Evolutionary conservation across 2,888 invertebrate species (phyloP).

Genomic region (Thera britannica): DNA sequence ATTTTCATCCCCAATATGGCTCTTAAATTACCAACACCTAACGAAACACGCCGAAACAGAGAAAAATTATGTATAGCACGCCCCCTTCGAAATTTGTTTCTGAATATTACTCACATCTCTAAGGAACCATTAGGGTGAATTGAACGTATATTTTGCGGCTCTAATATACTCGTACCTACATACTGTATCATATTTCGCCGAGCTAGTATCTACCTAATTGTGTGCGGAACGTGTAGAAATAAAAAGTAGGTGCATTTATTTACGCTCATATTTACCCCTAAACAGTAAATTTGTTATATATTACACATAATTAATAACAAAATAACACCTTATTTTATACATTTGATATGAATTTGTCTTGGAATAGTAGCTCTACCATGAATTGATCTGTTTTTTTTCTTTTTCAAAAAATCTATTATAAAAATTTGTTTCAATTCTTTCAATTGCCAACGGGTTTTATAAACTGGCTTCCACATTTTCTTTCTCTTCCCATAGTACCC

Average conservation of each 20-base stretch:
- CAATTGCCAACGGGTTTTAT: conserved; percentile 7
- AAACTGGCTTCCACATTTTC: conserved; percentile 6
- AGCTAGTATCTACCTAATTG: conserved; percentile 32
- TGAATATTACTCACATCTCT: conserved; percentile 55
- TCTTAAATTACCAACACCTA: conserved; percentile 35
- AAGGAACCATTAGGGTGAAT: conserved; percentile 54
- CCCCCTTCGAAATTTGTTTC: conserved; percentile 51
- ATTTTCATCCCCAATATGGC: conserved; percentile 33
- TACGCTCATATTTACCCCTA: not conserved
- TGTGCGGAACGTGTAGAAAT: conserved; percentile 27
- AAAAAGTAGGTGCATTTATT: not conserved
- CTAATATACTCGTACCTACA: conserved; percentile 58
- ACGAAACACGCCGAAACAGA: conserved; percentile 40
- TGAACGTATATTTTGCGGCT: conserved; percentile 57
- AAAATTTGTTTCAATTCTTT: conserved; percentile 8
- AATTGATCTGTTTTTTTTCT: not conserved
- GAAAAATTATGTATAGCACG: conserved; percentile 47
- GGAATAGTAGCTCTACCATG: not conserved
- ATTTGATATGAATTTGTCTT: not conserved
- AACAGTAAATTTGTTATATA: no score
- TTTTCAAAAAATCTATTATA: conserved; percentile 12
- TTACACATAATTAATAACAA: no score
- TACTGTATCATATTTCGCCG: conserved; percentile 48
- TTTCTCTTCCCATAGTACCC: conserved; percentile 37
- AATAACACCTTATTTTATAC: no score